phyloP scores from a whole-genome alignment of 2,888 invertebrate species.

The Caenorhabditis panamensis region DNA sequence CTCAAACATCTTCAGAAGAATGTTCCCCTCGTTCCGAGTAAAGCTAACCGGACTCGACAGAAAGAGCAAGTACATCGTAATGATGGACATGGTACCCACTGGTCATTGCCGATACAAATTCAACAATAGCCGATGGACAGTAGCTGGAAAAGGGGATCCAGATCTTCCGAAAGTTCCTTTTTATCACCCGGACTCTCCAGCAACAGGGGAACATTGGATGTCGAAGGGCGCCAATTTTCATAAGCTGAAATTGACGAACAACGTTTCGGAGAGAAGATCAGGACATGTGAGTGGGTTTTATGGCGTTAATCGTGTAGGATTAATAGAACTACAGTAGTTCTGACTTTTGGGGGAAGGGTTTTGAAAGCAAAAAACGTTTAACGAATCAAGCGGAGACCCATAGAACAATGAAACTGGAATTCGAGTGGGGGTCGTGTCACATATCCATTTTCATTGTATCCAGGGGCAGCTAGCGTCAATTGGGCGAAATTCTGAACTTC shows the following conservation, averaged over 20 bases:
- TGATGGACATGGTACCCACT: constrained; percentile 98
- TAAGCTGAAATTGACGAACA: constrained; percentile 98
- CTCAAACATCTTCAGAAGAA: constrained; percentile 88
- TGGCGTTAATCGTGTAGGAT: not conserved
- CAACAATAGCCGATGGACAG: constrained; percentile 85
- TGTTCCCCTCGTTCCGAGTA: constrained; percentile 99
- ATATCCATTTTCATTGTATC: too few species aligned
- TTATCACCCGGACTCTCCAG: constrained; percentile 96
- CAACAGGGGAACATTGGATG: constrained; percentile 99
- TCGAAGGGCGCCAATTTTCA: constrained; percentile 99
- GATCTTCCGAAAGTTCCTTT: constrained; percentile 87
- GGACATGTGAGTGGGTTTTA: constrained; percentile 93
- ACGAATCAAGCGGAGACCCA: constrained; percentile 1
- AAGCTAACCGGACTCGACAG: constrained; percentile 97
- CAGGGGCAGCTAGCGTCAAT: too few species aligned
- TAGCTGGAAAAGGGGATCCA: constrained; percentile 88
- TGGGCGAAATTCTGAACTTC: not conserved
- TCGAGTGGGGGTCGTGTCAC: too few species aligned
- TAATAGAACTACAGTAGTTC: not conserved
- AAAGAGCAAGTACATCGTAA: constrained; percentile 97
- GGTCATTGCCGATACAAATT: constrained; percentile 90
- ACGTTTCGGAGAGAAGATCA: constrained; percentile 97
- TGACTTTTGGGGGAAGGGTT: too few species aligned
- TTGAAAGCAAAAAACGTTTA: constrained; percentile 3
- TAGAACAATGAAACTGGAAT: not conserved